Evolutionary conservation across 2,113 vertebrate species (phyloP), one percentile per base, ranked within the genome.

Genomic region (Chaenocephalus aceratus): DNA sequence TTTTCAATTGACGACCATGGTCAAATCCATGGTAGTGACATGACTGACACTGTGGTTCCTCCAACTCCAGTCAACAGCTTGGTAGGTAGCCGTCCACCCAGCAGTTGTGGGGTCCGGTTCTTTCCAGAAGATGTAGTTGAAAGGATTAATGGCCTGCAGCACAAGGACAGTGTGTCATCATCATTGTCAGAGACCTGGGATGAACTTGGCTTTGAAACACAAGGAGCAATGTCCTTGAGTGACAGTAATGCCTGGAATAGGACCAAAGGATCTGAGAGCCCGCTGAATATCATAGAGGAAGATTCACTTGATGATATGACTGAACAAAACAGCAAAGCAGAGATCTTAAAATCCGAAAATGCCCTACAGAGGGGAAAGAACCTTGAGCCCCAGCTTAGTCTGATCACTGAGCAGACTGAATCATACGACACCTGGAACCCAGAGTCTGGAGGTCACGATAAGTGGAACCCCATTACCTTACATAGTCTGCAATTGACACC

Each of bases 51-150:
- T 41, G 93, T 93, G 75, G 93, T 97, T 73, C 97, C 97, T 72
- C 96, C 96, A 80, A 97, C 97, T 67, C 97, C 96, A 30, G 95
- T 96, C 92, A 99, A 97, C 75, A 98, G 97, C 75, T 93, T 97
- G 87, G 95, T 96, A 48, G 97, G 96, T 83, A 95, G 91, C 65
- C 96, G 96, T 69, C 96, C 96, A 16, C 91, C 96, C 51, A 93
- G 92, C 78, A 95, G 95, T 80, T 96, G 94, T 0, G 94, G 94
- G 16, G 84, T 94, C 79, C 90, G 94, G 14, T 95, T 97, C 90
- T 97, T 95, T 83, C 90, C 96, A 77, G 96, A 97, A 91, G 95
- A 95, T 73, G 77, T 95, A 6, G 90, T 94, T 0, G 95, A 95
- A 83, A 96, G 97, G 90, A 95, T 96, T 69, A 94, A 90, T 69